These are phyloP conservation scores for Mesodorylaimus sp. DNA, from an alignment of 2,888 invertebrate genomes.

Conservation along the genomic window DNA sequence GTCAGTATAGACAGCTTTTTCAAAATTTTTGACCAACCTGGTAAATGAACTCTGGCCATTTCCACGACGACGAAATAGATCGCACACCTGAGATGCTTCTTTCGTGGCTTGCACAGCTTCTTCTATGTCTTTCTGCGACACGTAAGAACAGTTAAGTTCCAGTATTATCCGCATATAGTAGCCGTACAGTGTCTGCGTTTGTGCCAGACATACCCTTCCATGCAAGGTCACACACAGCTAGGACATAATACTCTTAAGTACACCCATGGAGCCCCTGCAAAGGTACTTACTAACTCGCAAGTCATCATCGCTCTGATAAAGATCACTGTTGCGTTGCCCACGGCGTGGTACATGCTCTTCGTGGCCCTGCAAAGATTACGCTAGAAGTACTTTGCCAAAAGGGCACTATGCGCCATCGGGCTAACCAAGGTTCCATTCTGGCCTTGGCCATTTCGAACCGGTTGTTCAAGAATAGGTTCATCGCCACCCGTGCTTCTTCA, in stretches of 20 bases:
- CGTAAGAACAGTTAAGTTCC: too few relatives aligned
- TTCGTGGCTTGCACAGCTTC: constrained; percentile 3
- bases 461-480: constrained; percentile 80
- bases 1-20: too few relatives aligned
- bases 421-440: constrained; percentile 58
- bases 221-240: too few relatives aligned
- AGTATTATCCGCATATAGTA: too few relatives aligned
- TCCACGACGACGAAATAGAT: neutral
- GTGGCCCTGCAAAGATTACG: constrained; percentile 42
- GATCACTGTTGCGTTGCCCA: constrained; percentile 67
- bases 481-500: constrained; percentile 55
- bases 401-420: constrained; percentile 9
- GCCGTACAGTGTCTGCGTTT: too few relatives aligned
- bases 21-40: too few relatives aligned
- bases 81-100: constrained; percentile 1
- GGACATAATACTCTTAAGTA: too few relatives aligned
- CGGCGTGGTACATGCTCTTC: constrained; percentile 71
- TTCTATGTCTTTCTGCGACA: constrained; percentile 5
- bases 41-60: too few relatives aligned
- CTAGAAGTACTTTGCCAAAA: too few relatives aligned
- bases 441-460: constrained; percentile 60
- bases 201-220: too few relatives aligned
- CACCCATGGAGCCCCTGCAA: too few relatives aligned
- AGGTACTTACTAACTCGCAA: constrained; percentile 53
- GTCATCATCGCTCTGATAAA: constrained; percentile 82